phyloP scores from a whole-genome alignment of 35 echinoderm and acorn worm species.

The Apostichopus parvimensis region DNA sequence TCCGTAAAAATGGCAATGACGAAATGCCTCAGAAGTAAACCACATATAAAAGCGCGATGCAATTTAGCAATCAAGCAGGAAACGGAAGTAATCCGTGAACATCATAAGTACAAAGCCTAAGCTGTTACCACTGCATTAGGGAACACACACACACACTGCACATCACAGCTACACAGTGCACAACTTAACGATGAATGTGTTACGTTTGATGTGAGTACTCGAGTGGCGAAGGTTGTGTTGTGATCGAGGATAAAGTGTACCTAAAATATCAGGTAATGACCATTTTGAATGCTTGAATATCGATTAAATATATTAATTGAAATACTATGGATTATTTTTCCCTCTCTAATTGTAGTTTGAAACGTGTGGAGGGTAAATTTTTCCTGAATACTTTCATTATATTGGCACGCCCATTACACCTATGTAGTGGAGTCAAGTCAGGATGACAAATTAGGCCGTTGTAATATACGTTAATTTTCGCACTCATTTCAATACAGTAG shows the following conservation, averaged over 20 bases:
- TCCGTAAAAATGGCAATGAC: no score
- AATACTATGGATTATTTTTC: no score
- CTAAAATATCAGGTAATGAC: no score
- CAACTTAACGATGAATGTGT: background rate
- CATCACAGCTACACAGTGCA: background rate
- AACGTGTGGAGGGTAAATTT: no score
- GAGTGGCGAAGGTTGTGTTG: background rate
- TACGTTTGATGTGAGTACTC: background rate
- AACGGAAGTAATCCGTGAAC: background rate
- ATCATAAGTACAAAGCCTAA: background rate
- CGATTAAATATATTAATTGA: no score
- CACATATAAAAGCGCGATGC: no score
- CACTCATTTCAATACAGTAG: background rate
- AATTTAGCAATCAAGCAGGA: background rate
- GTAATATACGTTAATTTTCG: background rate
- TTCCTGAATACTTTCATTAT: background rate
- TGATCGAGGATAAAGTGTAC: no score
- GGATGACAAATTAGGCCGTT: background rate
- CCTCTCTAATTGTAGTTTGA: no score
- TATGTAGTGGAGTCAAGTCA: background rate
- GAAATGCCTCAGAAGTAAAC: no score
- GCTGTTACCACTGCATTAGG: background rate
- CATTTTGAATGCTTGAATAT: no score
- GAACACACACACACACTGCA: background rate
- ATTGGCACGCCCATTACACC: background rate